Percentiles rank a stretch among this genome's conserved stretches.
phyloP scores from a whole-genome alignment of 1,140 invertebrate species.

The Stenopsyche tienmushanensis region DNA sequence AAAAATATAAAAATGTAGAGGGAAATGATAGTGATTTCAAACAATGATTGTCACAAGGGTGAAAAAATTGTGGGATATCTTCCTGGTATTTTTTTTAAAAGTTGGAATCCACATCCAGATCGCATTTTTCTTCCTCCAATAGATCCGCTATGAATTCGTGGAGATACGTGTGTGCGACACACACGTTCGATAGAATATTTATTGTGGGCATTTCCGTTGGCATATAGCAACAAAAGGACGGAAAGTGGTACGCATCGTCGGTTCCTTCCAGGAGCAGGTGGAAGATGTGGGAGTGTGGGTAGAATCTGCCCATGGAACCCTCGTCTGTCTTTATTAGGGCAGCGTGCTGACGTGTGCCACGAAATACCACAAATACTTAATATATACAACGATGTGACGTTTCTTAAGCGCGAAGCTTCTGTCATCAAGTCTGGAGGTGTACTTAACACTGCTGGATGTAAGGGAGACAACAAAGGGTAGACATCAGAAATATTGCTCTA shows the following conservation, averaged over 20 bases:
- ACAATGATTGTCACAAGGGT: too few species aligned
- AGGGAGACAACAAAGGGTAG: neutral
- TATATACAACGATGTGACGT: neutral
- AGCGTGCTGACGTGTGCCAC: slow-evolving; percentile 4
- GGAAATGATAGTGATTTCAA: too few species aligned
- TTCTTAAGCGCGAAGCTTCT: neutral
- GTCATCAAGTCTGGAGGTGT: neutral
- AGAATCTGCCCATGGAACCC: slow-evolving; percentile 11
- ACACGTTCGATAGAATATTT: slow-evolving; percentile 10
- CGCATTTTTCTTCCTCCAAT: neutral
- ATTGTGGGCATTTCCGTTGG: neutral
- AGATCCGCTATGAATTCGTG: neutral
- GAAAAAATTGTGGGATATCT: too few species aligned
- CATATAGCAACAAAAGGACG: neutral
- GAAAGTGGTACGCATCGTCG: neutral
- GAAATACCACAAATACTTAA: neutral
- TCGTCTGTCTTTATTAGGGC: slow-evolving; percentile 29
- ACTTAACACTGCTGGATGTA: neutral
- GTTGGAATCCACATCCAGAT: neutral
- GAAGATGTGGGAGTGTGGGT: too few species aligned
- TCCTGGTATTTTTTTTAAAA: neutral
- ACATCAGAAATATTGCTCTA: neutral
- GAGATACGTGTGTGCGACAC: neutral
- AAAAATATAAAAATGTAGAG: too few species aligned
- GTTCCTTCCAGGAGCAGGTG: neutral